Base-by-base conservation (phyloP, 2,797 vertebrate genomes). In the Ctenochaetus hawaiiensis region DNA sequence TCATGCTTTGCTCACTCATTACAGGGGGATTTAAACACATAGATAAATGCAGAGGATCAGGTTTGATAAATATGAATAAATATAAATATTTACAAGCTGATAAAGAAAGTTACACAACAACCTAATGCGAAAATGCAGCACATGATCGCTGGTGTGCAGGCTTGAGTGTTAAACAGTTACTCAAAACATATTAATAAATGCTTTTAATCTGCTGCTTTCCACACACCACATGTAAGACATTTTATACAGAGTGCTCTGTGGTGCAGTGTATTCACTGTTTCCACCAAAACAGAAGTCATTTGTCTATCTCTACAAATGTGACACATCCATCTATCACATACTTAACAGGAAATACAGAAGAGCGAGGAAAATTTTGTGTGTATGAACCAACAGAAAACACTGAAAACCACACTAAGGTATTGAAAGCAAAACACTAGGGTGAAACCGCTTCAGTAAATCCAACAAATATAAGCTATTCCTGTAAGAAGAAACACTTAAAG, bases 331-430 rank as follows among this genome's bases (percentile, higher is more conserved):
- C 43, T 7, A 74, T 84, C 52, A 79, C 58, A 85, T 51, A 18
- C 60, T 70, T 78, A 86, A 89, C 76, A 87, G 77, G 72, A 89
- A 81, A 65, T 48, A 80, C 75, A 47, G 26, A 47, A 44, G 45
- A 71, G 45, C 18, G 56, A 14, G 20, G 56, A 60, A 22, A 49
- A 20, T 13, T 44, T 47, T 53, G 44, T 39, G 52, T 44, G 58
- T 62, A 66, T 60, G 51, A 64, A 62, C 57, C 70, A 74, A 75
- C 44, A 70, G 54, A 69, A 76, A 81, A 73, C 39, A 77, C 54
- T 34, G 30, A 34, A 34, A 34, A 34, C 5, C 30, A 34, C 30
- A 34, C 30, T 3, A 34, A 34, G 67, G 58, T 45, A 26, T 53
- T 16, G 78, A 17, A 59, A 67, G 75, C 13, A 81, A 73, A 68